phyloP scores from a whole-genome alignment of 2,888 invertebrate genomes.

The Ophioninae sp. region DNA sequence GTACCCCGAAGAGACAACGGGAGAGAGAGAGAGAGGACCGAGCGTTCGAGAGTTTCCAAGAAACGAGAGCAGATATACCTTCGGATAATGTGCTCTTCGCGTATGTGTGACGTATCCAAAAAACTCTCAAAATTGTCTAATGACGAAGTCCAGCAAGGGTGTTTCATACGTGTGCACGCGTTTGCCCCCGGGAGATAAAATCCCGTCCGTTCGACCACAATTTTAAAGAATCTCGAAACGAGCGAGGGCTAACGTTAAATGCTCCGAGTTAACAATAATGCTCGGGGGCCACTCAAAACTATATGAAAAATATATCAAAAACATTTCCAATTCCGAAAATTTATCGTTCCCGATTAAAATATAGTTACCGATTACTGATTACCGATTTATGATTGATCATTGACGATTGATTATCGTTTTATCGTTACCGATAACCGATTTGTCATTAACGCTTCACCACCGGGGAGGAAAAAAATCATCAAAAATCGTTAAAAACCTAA shows the following conservation, averaged over 20 bases:
- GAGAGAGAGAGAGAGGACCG: background rate
- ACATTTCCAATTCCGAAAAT: no score
- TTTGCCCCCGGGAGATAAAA: conserved; percentile 25
- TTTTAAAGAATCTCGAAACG: background rate
- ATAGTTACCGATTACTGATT: no score
- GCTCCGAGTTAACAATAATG: conserved; percentile 12
- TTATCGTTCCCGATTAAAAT: no score
- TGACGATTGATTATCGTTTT: no score
- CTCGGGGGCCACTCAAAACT: conserved; percentile 1
- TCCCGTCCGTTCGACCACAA: conserved; percentile 3
- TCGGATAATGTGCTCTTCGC: conserved; percentile 75
- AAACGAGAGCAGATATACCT: conserved; percentile 67
- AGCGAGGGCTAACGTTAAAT: conserved; percentile 4
- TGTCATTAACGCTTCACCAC: no score
- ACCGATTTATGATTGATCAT: no score
- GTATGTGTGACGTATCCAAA: conserved; percentile 66
- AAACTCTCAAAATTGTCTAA: conserved; percentile 79
- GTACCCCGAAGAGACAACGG: conserved; percentile 13
- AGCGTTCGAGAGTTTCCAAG: conserved; percentile 70
- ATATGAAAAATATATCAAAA: background rate
- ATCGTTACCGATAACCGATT: no score
- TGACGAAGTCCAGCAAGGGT: conserved; percentile 71
- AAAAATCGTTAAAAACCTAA: no score
- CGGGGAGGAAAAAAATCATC: no score
- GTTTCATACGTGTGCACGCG: background rate